phyloP scores from a whole-genome alignment of 2,888 invertebrate species.

The Zygothrica quintamaculata region DNA sequence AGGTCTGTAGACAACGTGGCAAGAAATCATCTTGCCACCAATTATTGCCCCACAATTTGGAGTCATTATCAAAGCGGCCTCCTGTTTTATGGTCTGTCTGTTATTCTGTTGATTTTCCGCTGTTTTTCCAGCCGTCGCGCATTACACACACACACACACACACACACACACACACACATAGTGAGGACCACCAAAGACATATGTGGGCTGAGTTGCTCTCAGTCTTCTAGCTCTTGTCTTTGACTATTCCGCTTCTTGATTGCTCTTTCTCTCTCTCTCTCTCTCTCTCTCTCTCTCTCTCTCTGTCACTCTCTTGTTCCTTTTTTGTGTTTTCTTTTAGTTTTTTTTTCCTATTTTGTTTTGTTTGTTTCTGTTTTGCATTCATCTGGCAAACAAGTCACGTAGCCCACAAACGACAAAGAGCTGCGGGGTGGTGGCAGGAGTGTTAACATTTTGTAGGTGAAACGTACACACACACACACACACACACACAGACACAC shows the following conservation, averaged over 20 bases:
- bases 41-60: slow-evolving; percentile 60
- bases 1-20: slow-evolving; percentile 30
- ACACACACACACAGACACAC: slow-evolving; percentile 8
- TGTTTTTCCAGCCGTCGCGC: slow-evolving; percentile 69
- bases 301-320: too few relatives aligned
- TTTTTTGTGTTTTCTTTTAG: too few relatives aligned
- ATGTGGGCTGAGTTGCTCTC: slow-evolving; percentile 16
- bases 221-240: too few relatives aligned
- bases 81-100: slow-evolving; percentile 4
- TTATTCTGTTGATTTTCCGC: slow-evolving; percentile 69
- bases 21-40: slow-evolving; percentile 50
- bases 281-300: too few relatives aligned
- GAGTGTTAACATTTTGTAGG: slow-evolving; percentile 43
- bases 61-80: slow-evolving; percentile 59
- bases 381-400: slow-evolving; percentile 68
- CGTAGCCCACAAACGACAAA: slow-evolving; percentile 44
- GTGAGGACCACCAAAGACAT: slow-evolving; percentile 1
- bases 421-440: slow-evolving; percentile 35
- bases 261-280: too few relatives aligned
- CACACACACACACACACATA: slow-evolving; percentile 14
- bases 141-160: slow-evolving; percentile 16
- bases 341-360: slow-evolving; percentile 26
- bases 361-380: slow-evolving; percentile 65
- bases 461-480: slow-evolving; percentile 28
- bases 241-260: slow-evolving; percentile 9